phyloP scores from a whole-genome alignment of 2,113 vertebrate genomes.

The Vireo altiloquus region DNA sequence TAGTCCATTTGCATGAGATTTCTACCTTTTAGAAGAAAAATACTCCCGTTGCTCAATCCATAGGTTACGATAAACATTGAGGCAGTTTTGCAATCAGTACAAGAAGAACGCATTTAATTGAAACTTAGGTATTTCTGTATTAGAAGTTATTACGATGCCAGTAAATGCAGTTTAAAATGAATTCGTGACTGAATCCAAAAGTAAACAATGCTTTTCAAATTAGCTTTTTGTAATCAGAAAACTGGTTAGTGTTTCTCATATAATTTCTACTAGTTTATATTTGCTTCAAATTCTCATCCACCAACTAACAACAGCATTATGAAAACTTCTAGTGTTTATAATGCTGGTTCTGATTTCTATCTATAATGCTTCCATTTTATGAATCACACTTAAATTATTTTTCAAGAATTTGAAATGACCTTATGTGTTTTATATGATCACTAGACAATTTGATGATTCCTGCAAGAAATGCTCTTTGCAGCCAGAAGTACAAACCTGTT shows the following conservation, averaged over 20 bases:
- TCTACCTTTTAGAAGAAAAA: neutral
- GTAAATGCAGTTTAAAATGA: neutral
- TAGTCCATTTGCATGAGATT: neutral
- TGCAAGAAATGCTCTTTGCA: conserved; percentile 74
- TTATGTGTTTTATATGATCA: conserved; percentile 49
- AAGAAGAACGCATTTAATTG: neutral
- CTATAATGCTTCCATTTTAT: neutral
- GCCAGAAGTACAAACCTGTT: conserved; percentile 78
- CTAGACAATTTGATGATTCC: conserved; percentile 72
- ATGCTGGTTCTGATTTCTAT: neutral
- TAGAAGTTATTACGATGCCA: neutral
- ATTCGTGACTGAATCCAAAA: neutral
- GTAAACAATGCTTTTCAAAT: neutral
- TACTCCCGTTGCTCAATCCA: neutral
- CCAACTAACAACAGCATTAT: neutral
- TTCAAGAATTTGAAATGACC: neutral
- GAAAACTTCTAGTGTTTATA: neutral
- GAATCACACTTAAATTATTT: neutral
- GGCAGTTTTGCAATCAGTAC: neutral
- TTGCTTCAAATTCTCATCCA: neutral
- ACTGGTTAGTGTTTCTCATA: neutral
- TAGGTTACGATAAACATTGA: neutral
- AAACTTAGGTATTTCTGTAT: neutral
- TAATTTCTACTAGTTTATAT: neutral
- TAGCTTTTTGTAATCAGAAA: neutral